Evolutionary conservation across 23 tunicate genomes (phyloP), one percentile per base, ranked within the genome.

Genomic region (Styela clava): DNA sequence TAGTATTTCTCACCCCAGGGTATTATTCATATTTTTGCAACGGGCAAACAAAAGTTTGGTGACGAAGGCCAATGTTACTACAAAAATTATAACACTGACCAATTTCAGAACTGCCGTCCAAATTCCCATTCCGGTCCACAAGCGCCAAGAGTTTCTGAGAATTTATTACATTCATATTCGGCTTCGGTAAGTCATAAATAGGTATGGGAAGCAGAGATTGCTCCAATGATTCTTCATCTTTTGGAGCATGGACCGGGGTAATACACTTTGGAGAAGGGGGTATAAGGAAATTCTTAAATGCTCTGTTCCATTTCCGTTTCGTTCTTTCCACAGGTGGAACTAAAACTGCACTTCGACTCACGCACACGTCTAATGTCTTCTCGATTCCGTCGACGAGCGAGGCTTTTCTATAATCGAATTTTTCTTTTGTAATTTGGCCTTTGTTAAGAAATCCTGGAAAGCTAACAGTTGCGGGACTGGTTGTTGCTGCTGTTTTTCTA

Each of bases 141-240:
- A 44, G 56, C 56, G 56, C 7, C 56, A 44, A 44, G 12, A 44
- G 56, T 5, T 12, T 12, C 56, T 44, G 56, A 44, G 56, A 44
- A 12, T 44, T 44, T 7, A 7, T 44, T 44, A 7, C 56, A 44
- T 44, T 44, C 12, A 44, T 5, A 44, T 7, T 44, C 7, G 56
- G 9, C 12, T 44, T 44, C 56, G 56, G 56, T 44, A 44, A 12
- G 12, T 12, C 56, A 44, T 44, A 44, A 44, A 71, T 71, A 22
- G 81, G 81, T 21, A 76, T 20, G 22, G 81, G 81, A 16, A 76
- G 44, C 24, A 76, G 81, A 7, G 81, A 52, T 0, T 76, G 81
- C 64, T 44, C 77, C 30, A 3, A 18, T 0, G 78, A 33, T 72
- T 72, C 71, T 67, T 67, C 71, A 22, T 67, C 71, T 29, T 16